A percentile compares a stretch with the other conserved stretches of the same genome.
phyloP scores from a whole-genome alignment of 1,140 invertebrate genomes.

The Lutraria rhynchaena region DNA sequence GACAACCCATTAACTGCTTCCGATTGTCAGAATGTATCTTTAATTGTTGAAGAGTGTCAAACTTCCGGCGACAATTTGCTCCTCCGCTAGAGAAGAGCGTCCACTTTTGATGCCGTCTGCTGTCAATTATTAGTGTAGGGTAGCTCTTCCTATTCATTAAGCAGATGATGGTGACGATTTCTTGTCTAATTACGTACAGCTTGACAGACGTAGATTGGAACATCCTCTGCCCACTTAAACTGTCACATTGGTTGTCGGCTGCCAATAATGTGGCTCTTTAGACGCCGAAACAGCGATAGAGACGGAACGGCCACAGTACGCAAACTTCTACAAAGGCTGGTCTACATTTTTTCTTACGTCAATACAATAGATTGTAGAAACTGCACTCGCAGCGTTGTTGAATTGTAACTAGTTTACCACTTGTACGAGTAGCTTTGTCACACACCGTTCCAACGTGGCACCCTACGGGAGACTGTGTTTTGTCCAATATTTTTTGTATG shows the following conservation, averaged over 20 bases:
- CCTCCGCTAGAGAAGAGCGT: constrained; percentile 36
- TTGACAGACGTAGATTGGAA: constrained; percentile 58
- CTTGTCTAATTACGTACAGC: constrained; percentile 42
- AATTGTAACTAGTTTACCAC: too few relatives aligned
- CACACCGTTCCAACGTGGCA: too few relatives aligned
- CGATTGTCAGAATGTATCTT: constrained; percentile 58
- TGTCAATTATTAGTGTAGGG: constrained; percentile 52
- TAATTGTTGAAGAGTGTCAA: constrained; percentile 56
- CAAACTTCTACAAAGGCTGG: too few relatives aligned
- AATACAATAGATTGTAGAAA: too few relatives aligned
- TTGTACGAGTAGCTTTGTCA: too few relatives aligned
- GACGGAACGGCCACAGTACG: too few relatives aligned
- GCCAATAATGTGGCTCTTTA: too few relatives aligned
- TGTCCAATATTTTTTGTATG: too few relatives aligned
- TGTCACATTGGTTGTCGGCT: constrained; percentile 13
- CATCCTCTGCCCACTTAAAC: constrained; percentile 34
- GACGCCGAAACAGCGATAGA: too few relatives aligned
- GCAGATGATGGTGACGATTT: constrained; percentile 4
- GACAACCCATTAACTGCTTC: constrained; percentile 52
- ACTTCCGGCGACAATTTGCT: constrained; percentile 52
- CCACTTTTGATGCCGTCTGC: constrained; percentile 45
- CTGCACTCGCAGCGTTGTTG: too few relatives aligned
- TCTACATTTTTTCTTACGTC: too few relatives aligned
- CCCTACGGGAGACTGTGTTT: too few relatives aligned
- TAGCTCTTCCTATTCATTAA: constrained; percentile 47